phyloP scores from a whole-genome alignment of 2,797 vertebrate genomes.

The Halcyon badia region DNA sequence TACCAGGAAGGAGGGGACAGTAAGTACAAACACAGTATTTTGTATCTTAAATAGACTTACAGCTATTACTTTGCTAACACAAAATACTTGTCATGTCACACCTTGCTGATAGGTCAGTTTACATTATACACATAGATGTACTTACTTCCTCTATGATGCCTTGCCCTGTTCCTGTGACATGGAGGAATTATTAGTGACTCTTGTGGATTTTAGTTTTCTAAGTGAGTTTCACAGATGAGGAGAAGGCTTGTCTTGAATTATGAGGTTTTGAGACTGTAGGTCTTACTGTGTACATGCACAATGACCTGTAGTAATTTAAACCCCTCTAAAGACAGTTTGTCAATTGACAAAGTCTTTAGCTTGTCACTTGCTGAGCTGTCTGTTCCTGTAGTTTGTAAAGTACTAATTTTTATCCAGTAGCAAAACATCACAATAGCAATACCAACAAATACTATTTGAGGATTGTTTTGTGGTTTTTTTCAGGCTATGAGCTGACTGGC shows the following conservation, averaged over 20 bases:
- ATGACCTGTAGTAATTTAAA: not conserved
- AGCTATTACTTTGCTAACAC: not conserved
- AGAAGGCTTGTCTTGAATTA: not conserved
- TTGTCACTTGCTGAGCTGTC: not conserved
- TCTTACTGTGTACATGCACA: not conserved
- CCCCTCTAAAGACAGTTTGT: not conserved
- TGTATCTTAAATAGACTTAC: not conserved
- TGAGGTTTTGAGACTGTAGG: not conserved
- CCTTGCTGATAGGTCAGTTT: not conserved
- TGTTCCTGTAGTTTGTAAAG: not conserved
- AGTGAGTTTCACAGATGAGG: not conserved
- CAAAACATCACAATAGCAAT: not conserved
- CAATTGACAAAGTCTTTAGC: not conserved
- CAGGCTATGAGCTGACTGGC: conserved; percentile 98
- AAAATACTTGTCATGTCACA: not conserved
- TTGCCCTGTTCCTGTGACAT: not conserved
- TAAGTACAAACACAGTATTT: conserved; percentile 81
- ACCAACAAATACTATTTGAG: conserved; percentile 1
- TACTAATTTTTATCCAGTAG: not conserved
- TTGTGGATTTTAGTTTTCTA: not conserved
- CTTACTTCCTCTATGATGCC: not conserved
- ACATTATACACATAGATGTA: not conserved
- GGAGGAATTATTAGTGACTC: not conserved
- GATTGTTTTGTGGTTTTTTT: not conserved
- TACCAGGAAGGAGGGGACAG: conserved; percentile 99